Conservation (phyloP, 2,888 invertebrate genomes). For the Psococerastis gibbosa region DNA sequence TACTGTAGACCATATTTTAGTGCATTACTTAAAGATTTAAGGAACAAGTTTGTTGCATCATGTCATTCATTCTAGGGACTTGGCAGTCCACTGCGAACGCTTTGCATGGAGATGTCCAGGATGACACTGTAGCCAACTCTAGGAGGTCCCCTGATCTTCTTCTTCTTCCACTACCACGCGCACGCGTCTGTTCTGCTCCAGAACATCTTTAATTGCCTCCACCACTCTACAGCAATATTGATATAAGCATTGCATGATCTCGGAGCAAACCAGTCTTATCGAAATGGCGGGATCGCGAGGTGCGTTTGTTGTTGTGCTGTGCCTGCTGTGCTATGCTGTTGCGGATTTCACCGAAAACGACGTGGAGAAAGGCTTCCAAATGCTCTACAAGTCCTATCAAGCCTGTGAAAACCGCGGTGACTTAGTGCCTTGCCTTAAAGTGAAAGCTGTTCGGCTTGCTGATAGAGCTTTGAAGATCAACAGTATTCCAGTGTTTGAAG, state of each 20-base stretch:
- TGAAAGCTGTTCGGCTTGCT: slow-evolving; percentile 43
- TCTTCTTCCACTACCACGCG: too few species aligned
- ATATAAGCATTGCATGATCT: not conserved
- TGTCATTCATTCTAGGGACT: too few species aligned
- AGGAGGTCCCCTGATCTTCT: too few species aligned
- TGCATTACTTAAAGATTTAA: too few species aligned
- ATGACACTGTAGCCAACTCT: too few species aligned
- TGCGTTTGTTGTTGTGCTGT: not conserved
- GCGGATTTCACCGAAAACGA: not conserved
- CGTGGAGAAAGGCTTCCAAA: slow-evolving; percentile 25
- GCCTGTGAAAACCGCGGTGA: slow-evolving; percentile 44
- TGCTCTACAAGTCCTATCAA: slow-evolving; percentile 34
- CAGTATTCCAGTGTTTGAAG: slow-evolving; percentile 39
- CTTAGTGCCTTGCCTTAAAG: slow-evolving; percentile 48
- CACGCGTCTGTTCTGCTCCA: slow-evolving; percentile 5
- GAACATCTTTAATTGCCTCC: slow-evolving; percentile 8
- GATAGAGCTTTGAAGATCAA: slow-evolving; percentile 44
- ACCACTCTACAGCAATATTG: not conserved
- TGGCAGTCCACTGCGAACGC: too few species aligned
- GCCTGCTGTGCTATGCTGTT: not conserved
- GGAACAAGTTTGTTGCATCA: too few species aligned
- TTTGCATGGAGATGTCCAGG: too few species aligned
- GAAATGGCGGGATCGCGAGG: not conserved
- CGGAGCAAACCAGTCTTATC: not conserved
- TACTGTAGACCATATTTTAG: too few species aligned